Percentiles rank a stretch among this genome's conserved stretches.
These are phyloP conservation scores for Muntiacus reevesi DNA, from an alignment of 2,113 vertebrate genomes.

Conservation along the genomic window DNA sequence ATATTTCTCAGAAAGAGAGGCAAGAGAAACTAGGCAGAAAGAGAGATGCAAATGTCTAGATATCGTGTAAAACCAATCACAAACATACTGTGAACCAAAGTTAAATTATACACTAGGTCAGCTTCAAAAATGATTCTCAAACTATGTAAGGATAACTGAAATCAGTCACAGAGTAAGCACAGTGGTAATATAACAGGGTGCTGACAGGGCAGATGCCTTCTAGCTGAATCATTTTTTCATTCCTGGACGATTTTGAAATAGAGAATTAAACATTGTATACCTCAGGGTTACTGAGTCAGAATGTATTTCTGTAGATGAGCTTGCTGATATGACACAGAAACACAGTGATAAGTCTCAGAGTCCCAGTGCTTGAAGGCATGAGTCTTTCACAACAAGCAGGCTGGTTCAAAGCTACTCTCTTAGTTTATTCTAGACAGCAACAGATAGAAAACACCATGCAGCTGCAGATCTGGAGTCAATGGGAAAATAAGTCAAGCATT, in stretches of 20 bases:
- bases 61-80: constrained; percentile 57
- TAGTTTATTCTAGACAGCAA: constrained; percentile 50
- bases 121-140: constrained; percentile 73
- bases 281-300: constrained; percentile 82
- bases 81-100: constrained; percentile 43
- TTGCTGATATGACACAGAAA: constrained; percentile 81
- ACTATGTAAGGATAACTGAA: constrained; percentile 73
- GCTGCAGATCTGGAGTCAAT: constrained; percentile 68
- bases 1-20: background rate
- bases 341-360: constrained; percentile 70
- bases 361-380: constrained; percentile 74
- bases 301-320: constrained; percentile 82
- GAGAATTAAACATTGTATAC: constrained; percentile 83
- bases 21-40: background rate
- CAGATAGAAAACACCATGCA: constrained; percentile 69
- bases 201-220: constrained; percentile 79
- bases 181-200: constrained; percentile 79
- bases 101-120: constrained; percentile 48
- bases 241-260: constrained; percentile 79
- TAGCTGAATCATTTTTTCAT: constrained; percentile 78
- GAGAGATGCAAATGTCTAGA: constrained; percentile 35
- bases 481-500: constrained; percentile 76
- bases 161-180: constrained; percentile 75
- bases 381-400: constrained; percentile 61
- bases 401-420: constrained; percentile 68